Evolutionary conservation across 1,140 invertebrate genomes (phyloP), one percentile per base, ranked within the genome.

Genomic region (Adoxophyes honmai): DNA sequence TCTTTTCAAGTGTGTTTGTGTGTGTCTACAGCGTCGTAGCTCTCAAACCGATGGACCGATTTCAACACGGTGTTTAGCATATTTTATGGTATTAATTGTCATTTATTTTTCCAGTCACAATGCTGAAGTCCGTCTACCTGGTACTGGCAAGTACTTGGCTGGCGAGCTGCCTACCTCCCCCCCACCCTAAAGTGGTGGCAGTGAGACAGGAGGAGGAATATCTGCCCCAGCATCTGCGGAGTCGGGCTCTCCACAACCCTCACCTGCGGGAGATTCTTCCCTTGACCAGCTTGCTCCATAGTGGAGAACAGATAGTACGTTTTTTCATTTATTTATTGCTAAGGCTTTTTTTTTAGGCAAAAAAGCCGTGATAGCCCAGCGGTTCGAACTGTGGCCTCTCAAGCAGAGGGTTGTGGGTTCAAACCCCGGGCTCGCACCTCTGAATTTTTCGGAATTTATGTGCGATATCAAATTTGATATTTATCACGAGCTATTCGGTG

Each of bases 291-390:
- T 86, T 92, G 73, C 86, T 93, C 38, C 90, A 90, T 36, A 87
- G 90, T 10, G 91, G 91, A 38, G 92, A 93, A 68, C 82, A 83
- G 53, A 79, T 87, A 60, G 91, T 91, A 73, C 78, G 77, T 71
- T n/a, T 28, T 55, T 0, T 9, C 18, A 3, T 44, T 36, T 52
- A 54, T 35, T 18, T 28, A 34, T 10, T 39, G 37, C 14, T 28
- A 6, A 28, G 6, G 2, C 21, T 28, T 6, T 28, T 6, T 28
- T 6, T 28, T 28, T n/a, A n/a, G n/a, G n/a, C n/a, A n/a, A n/a
- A n/a, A n/a, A n/a, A n/a, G n/a, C n/a, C n/a, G n/a, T n/a, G n/a
- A n/a, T n/a, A n/a, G n/a, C n/a, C n/a, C n/a, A n/a, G n/a, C n/a
- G n/a, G n/a, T n/a, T n/a, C n/a, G n/a, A n/a, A n/a, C n/a, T n/a